A percentile compares a stretch with the other conserved stretches of the same genome.
Conservation (phyloP, 2,888 invertebrate genomes). For the Ennomos erosarius region DNA sequence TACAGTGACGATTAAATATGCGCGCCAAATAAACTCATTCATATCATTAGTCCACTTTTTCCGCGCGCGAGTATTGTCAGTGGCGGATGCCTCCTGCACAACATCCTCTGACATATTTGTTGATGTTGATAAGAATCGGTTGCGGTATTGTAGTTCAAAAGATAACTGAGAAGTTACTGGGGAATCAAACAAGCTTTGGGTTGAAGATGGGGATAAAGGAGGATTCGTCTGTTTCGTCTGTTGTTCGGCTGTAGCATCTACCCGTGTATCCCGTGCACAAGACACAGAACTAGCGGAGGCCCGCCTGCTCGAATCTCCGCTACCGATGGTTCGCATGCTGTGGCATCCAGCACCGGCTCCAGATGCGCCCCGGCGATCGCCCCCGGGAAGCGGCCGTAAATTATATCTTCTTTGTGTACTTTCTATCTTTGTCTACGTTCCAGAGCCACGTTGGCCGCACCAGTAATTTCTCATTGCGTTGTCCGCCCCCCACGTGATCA, state of each 20-base stretch:
- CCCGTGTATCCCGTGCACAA: constrained; percentile 1
- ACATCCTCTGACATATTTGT: not conserved
- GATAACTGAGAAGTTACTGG: not conserved
- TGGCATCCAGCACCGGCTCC: not conserved
- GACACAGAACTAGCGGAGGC: constrained; percentile 17
- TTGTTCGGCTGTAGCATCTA: constrained; percentile 1
- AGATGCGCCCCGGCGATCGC: too few species aligned
- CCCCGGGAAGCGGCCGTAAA: constrained; percentile 4
- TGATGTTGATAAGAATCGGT: not conserved
- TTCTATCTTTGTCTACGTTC: not conserved
- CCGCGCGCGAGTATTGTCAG: not conserved
- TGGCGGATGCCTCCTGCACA: too few species aligned
- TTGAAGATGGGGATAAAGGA: not conserved
- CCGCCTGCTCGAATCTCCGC: constrained; percentile 18
- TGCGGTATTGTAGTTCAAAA: not conserved
- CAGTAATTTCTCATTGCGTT: constrained; percentile 1
- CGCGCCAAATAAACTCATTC: constrained; percentile 24
- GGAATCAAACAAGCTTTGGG: not conserved
- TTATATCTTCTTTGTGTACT: not conserved
- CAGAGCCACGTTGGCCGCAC: not conserved
- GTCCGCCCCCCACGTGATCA: constrained; percentile 4
- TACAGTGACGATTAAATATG: constrained; percentile 16
- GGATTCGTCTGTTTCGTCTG: not conserved
- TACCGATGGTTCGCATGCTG: too few species aligned
- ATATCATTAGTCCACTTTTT: constrained; percentile 15